Base-by-base conservation (phyloP, 2,888 invertebrate species). In the Noctua pronuba region DNA sequence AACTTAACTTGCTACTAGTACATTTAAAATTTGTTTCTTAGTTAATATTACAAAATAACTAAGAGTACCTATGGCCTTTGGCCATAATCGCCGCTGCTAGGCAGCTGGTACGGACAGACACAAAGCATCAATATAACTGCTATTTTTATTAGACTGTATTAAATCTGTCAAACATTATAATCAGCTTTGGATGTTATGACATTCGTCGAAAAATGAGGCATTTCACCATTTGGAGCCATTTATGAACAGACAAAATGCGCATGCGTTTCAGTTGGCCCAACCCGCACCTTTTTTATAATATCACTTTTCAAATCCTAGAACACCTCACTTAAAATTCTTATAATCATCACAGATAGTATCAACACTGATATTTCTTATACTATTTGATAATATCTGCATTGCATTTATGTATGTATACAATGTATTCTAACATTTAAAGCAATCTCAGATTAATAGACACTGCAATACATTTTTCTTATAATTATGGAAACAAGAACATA, bases 361-460 rank as follows among this genome's bases (percentile, higher is more conserved):
- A 58, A 28, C 58, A 28, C 18, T 24, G 5, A 6, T 31, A 24
- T 24, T 76, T 46, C 35, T 13, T 38, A 44, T 18, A 31, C 62
- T 64, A 62, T 73, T 70, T 41, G n/a, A n/a, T n/a, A 3, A 70
- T 52, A 49, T 52, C 28, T 28, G 18, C 28, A 52, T 64, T 75
- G 62, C 13, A 24, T 62, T 64, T 31, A 5, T 64, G 5, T 5
- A 46, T 24, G 10, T 52, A 46, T 38, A 66, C 3, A 18, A 35
- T 44, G 18, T 21, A n/a, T 28, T 68, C 16, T 31, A 65, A 79
- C 70, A 70, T 65, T 41, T 49, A 78, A 49, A 70, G 46, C 69
- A 55, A 69, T 41, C 18, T 38, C 13, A 62, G 21, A 46, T 2
- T n/a, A 18, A 41, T 44, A 66, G 11, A 62, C 77, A 67, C 38